These are phyloP conservation scores for Baronia brevicornis DNA, from an alignment of 2,888 invertebrate species.

Conservation along the genomic window DNA sequence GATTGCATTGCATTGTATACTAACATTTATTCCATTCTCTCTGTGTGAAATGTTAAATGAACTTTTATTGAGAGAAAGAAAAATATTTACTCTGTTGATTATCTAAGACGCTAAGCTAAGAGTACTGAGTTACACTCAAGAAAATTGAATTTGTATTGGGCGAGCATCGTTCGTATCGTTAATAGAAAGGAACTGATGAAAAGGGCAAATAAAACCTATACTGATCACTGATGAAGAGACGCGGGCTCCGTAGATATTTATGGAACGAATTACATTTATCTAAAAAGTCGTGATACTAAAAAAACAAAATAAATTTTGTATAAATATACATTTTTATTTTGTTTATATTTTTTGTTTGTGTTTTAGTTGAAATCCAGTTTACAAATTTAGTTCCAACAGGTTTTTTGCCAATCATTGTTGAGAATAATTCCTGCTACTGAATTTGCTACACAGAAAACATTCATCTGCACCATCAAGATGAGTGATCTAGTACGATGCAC, in stretches of 20 bases:
- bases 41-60: constrained; percentile 8
- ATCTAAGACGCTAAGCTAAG: constrained; percentile 11
- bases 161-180: constrained; percentile 10
- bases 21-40: no score
- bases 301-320: no score
- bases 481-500: no score
- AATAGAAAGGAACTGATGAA: constrained; percentile 8
- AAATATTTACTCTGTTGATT: constrained; percentile 13
- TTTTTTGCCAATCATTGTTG: no score
- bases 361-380: no score
- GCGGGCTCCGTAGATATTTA: constrained; percentile 9
- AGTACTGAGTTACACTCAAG: constrained; percentile 9
- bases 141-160: constrained; percentile 14
- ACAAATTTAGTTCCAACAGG: no score
- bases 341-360: no score
- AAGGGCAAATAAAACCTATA: constrained; percentile 11
- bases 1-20: no score
- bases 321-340: no score
- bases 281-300: constrained; percentile 4
- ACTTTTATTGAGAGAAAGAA: constrained; percentile 6
- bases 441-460: no score
- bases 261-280: constrained; percentile 8
- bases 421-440: no score
- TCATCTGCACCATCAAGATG: no score
- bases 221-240: constrained; percentile 8